These are phyloP conservation scores for Sebastes steindachneri DNA, from an alignment of 2,797 vertebrate species.

Conservation along the genomic window DNA sequence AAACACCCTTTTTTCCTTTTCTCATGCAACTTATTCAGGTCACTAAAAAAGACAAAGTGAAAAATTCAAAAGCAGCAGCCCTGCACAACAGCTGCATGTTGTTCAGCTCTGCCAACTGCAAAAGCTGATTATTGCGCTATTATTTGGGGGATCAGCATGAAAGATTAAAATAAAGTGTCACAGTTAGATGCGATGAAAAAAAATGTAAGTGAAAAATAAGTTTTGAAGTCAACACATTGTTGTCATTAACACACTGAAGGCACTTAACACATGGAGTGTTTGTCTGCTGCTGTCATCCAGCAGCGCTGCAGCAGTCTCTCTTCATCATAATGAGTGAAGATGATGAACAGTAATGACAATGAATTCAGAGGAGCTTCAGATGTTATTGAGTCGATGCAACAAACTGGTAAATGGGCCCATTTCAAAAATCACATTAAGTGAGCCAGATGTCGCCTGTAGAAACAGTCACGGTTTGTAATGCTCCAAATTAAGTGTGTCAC, in stretches of 20 bases:
- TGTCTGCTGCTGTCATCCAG: slow-evolving; percentile 2
- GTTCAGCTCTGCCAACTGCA: not conserved
- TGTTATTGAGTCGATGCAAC: slow-evolving; percentile 8
- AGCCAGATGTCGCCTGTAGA: slow-evolving; percentile 32
- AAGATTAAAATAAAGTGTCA: not conserved
- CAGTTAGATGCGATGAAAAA: not conserved
- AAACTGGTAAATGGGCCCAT: slow-evolving; percentile 28
- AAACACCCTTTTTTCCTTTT: not conserved
- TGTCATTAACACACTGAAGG: not conserved
- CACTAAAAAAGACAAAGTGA: not conserved
- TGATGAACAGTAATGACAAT: slow-evolving; percentile 29
- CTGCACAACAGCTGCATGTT: slow-evolving; percentile 10
- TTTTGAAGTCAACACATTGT: slow-evolving; percentile 9
- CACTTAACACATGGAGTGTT: not conserved
- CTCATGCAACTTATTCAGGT: not conserved
- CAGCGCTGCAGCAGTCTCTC: not conserved
- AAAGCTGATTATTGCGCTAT: not conserved
- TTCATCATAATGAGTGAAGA: slow-evolving; percentile 11
- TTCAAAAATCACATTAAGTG: slow-evolving; percentile 11
- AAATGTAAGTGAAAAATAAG: slow-evolving; percentile 2
- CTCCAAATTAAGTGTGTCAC: not conserved
- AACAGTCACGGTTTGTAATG: not conserved
- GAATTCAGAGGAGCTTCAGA: not conserved
- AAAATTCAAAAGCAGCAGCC: not conserved
- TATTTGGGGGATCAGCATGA: not conserved